These are phyloP conservation scores for Dexiosoma caninum DNA, from an alignment of 2,888 invertebrate genomes.

Conservation along the genomic window DNA sequence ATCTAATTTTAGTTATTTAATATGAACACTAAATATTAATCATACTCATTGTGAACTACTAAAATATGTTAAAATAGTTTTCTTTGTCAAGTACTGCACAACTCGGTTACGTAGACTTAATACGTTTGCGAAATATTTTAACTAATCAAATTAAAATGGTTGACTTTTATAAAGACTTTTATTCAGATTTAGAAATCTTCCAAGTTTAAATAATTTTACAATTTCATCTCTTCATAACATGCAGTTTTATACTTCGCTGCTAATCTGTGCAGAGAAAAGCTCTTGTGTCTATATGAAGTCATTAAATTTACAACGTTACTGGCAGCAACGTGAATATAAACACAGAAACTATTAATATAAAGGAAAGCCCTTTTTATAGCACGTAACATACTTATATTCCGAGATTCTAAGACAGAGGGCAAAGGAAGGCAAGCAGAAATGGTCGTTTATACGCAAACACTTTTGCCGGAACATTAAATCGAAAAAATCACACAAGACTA, in stretches of 20 bases:
- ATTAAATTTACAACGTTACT: conserved; percentile 18
- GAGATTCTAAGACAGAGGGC: background rate
- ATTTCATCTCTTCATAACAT: conserved; percentile 30
- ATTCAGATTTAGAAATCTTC: too few relatives aligned
- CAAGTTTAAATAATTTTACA: conserved; percentile 33
- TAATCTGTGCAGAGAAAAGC: conserved; percentile 33
- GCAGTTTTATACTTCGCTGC: conserved; percentile 37
- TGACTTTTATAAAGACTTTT: too few relatives aligned
- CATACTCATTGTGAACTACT: too few relatives aligned
- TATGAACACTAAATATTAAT: too few relatives aligned
- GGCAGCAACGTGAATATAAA: background rate
- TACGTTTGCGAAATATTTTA: too few relatives aligned
- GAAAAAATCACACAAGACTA: conserved; percentile 2
- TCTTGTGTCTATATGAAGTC: conserved; percentile 46
- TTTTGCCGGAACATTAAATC: conserved; percentile 11
- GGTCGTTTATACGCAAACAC: conserved; percentile 10
- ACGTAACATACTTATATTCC: background rate
- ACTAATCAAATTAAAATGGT: too few relatives aligned
- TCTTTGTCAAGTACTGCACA: too few relatives aligned
- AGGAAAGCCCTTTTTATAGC: conserved; percentile 1
- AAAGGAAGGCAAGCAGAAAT: background rate
- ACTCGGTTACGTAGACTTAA: too few relatives aligned
- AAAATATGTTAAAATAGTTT: too few relatives aligned
- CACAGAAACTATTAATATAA: conserved; percentile 20
- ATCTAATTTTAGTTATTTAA: too few relatives aligned